phyloP scores from a whole-genome alignment of 2,888 invertebrate genomes.

The Eristalis tenax region DNA sequence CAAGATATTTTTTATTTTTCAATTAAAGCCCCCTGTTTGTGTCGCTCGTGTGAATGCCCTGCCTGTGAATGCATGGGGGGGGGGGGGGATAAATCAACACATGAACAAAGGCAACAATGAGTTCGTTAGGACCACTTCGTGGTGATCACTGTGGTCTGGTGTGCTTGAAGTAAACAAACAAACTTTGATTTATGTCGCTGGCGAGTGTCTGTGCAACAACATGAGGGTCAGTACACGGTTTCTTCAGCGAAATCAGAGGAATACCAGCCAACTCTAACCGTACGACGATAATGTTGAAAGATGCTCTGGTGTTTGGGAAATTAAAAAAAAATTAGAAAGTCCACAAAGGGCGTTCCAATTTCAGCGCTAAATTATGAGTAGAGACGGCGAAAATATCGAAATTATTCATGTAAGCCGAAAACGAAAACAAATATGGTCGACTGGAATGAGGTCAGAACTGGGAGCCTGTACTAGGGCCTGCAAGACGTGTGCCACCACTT shows the following conservation, averaged over 20 bases:
- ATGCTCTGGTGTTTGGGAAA: neutral
- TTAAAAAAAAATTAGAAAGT: neutral
- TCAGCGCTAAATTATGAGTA: neutral
- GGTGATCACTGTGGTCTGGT: neutral
- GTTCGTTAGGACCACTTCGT: conserved; percentile 29
- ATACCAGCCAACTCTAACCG: neutral
- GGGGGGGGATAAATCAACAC: conserved; percentile 9
- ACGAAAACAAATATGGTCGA: too few species aligned
- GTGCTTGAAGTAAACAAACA: neutral
- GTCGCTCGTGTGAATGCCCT: neutral
- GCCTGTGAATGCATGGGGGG: neutral
- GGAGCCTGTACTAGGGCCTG: neutral
- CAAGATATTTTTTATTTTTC: neutral
- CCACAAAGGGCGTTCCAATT: neutral
- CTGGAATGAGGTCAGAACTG: neutral
- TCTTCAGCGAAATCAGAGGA: neutral
- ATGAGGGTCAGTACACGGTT: neutral
- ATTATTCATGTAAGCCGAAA: neutral
- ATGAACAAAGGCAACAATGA: conserved; percentile 23
- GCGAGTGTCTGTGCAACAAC: neutral
- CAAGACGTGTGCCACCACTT: neutral
- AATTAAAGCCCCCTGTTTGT: neutral
- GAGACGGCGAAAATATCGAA: neutral
- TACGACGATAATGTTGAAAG: neutral
- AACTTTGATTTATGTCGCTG: neutral